Evolutionary conservation across 2,113 vertebrate genomes (phyloP), one percentile per base, ranked within the genome.

Genomic region (Cynoglossus semilaevis): DNA sequence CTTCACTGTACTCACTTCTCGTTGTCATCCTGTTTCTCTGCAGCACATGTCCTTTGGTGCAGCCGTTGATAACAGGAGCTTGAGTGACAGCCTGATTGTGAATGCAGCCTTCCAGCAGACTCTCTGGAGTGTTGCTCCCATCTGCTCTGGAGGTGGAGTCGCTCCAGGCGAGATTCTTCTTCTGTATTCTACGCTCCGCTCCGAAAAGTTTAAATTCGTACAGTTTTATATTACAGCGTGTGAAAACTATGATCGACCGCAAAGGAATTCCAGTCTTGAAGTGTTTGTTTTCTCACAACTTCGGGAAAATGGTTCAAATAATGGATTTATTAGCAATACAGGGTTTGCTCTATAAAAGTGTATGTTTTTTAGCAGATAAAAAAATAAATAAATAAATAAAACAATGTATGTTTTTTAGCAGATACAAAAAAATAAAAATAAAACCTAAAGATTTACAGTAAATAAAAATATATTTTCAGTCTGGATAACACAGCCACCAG

Each of bases 91-190:
- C 70, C 79, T 95, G 58, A 91, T 92, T 3, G 96, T 97, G 55
- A 92, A 94, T 45, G 95, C 95, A 16, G 92, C 95, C 45, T 98
- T 98, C 83, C 95, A 96, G 87, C 95, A 95, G 73, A 97, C 94
- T 0, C 93, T 98, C 19, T 98, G 96, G 96, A 95, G 91, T 7
- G 94, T 98, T 51, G 93, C 93, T 50, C 95, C 94, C 1, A 92
- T 98, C 81, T 98, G 95, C 84, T 96, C 94, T 41, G 93, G 91
- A 75, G 91, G 93, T 53, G 92, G 91, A 84, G 89, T 86, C 16
- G 93, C 92, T 74, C 94, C 95, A 93, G 96, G 96, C 94, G 91
- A 63, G 70, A 72, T 60, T 66, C 18, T 62, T 10, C 49, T 9
- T 0, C 56, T 43, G 14, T 42, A 17, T 15, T 17, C 18, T 17